These are phyloP conservation scores for Gymnocephalus cernua DNA, from an alignment of 2,113 vertebrate genomes.

Conservation along the genomic window DNA sequence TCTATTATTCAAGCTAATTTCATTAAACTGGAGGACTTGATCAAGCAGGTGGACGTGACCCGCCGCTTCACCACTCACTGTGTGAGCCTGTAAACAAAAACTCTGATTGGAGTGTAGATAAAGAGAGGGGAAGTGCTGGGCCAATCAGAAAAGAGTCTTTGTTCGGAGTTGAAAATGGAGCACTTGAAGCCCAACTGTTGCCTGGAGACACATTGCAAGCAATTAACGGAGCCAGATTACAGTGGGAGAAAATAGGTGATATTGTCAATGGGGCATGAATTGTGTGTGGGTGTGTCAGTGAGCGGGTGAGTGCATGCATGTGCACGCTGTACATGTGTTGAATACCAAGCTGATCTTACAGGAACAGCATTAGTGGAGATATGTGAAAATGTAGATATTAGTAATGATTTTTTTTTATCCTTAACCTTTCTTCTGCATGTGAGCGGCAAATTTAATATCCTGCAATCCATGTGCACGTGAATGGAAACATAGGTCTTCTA, in stretches of 20 bases:
- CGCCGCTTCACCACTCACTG: slow-evolving; percentile 24
- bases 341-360: background rate
- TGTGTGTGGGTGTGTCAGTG: slow-evolving; percentile 46
- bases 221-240: slow-evolving; percentile 77
- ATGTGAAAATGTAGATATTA: slow-evolving; percentile 40
- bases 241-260: slow-evolving; percentile 70
- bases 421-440: background rate
- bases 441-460: background rate
- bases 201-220: slow-evolving; percentile 76
- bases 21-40: slow-evolving; percentile 31
- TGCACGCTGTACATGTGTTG: slow-evolving; percentile 31
- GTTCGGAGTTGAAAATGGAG: slow-evolving; percentile 71
- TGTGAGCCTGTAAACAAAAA: slow-evolving; percentile 48
- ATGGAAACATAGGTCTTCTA: background rate
- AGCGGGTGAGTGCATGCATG: slow-evolving; percentile 22
- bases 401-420: background rate
- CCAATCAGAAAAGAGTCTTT: slow-evolving; percentile 71
- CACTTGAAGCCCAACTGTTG: slow-evolving; percentile 76
- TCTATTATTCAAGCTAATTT: background rate
- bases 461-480: background rate
- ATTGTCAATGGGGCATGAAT: slow-evolving; percentile 67
- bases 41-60: slow-evolving; percentile 49
- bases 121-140: slow-evolving; percentile 17
- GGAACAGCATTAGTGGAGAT: slow-evolving; percentile 13
- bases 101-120: slow-evolving; percentile 61